Conservation (phyloP, 2,113 vertebrate species). For the Pitta sordida region DNA sequence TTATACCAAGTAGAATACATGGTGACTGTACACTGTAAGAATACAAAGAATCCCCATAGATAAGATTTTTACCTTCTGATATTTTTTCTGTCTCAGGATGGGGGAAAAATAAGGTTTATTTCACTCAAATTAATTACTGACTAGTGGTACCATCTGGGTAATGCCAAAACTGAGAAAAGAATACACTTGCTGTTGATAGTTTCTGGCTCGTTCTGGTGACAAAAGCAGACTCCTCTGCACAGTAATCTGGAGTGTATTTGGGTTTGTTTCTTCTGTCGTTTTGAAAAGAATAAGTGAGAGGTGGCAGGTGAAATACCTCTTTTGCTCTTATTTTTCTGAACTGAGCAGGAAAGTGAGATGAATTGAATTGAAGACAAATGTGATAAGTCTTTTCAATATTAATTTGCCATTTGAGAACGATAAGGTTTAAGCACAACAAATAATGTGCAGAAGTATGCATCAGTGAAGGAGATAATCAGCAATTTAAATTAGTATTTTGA, state of each 20-base stretch:
- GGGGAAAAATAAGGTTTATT: neutral
- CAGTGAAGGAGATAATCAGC: neutral
- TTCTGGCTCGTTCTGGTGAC: neutral
- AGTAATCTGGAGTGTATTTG: neutral
- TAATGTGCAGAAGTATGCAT: accelerated
- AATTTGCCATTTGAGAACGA: conserved; percentile 2
- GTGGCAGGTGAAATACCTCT: neutral
- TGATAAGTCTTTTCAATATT: conserved; percentile 9
- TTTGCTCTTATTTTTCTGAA: neutral
- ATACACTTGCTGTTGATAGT: neutral
- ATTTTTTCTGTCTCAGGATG: neutral
- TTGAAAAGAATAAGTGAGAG: neutral
- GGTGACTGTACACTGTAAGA: neutral
- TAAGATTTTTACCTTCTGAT: neutral
- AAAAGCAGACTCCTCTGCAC: neutral
- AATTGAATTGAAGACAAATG: neutral
- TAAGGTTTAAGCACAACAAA: neutral
- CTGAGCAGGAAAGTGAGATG: neutral
- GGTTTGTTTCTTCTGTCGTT: neutral
- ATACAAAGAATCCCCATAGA: neutral
- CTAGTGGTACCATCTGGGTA: neutral
- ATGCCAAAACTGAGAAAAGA: neutral
- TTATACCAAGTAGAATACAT: neutral
- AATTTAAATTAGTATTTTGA: conserved; percentile 1
- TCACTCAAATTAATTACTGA: neutral